Evolutionary conservation across 2,113 vertebrate species (phyloP).

Genomic region (Neodon shergylaensis): DNA sequence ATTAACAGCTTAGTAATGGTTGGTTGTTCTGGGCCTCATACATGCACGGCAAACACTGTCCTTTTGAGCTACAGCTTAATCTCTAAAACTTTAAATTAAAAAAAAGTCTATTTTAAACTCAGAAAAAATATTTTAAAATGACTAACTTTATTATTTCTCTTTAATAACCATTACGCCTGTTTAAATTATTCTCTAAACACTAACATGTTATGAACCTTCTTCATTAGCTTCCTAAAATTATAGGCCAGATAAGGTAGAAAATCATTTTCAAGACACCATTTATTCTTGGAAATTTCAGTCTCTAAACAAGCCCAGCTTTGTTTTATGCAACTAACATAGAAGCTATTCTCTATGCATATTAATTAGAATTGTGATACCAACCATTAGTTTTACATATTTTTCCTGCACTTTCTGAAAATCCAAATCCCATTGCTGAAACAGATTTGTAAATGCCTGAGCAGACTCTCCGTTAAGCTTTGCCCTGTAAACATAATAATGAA

Average conservation of each 20-base stretch:
- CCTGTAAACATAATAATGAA: slow-evolving; percentile 83
- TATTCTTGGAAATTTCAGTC: slow-evolving; percentile 38
- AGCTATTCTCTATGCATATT: not conserved
- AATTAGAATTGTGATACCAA: not conserved
- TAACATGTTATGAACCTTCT: not conserved
- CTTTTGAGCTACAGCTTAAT: not conserved
- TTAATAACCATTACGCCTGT: slow-evolving; percentile 10
- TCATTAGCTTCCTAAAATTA: not conserved
- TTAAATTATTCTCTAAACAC: slow-evolving; percentile 8
- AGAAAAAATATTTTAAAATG: slow-evolving; percentile 41
- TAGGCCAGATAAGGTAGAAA: not conserved
- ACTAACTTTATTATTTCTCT: not conserved
- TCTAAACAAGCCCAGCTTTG: not conserved
- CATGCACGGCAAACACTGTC: not conserved
- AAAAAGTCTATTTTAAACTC: not conserved
- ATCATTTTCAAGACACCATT: not conserved
- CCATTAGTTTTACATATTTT: not conserved
- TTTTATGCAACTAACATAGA: not conserved
- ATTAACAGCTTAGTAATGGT: not conserved
- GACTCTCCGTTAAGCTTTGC: slow-evolving; percentile 85
- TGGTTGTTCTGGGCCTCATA: not conserved
- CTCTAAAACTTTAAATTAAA: slow-evolving; percentile 26
- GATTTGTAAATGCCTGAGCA: not conserved
- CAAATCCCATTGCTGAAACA: not conserved
- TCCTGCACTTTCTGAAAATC: not conserved